phyloP scores from a whole-genome alignment of 2,797 vertebrate species.

The Hapalemur alaotrensis region DNA sequence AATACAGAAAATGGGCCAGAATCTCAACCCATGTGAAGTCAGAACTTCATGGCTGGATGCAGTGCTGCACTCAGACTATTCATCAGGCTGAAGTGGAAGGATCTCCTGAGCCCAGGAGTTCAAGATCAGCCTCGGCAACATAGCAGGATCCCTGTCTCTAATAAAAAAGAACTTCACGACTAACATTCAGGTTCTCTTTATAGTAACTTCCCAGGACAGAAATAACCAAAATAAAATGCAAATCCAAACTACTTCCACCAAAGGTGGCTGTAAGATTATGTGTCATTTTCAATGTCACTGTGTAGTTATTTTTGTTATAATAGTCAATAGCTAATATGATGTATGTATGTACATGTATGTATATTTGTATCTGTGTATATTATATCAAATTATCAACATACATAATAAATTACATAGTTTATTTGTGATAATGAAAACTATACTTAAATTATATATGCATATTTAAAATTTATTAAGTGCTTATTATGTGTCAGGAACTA shows the following conservation, averaged over 20 bases:
- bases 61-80: neutral
- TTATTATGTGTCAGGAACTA: neutral
- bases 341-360: neutral
- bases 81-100: neutral
- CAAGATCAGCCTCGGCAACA: neutral
- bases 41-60: neutral
- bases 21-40: neutral
- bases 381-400: neutral
- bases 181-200: neutral
- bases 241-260: neutral
- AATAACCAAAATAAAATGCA: neutral
- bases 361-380: neutral
- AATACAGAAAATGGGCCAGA: neutral
- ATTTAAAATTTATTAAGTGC: neutral
- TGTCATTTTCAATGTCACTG: neutral
- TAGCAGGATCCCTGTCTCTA: neutral
- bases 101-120: neutral
- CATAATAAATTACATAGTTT: neutral
- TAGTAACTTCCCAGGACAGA: neutral
- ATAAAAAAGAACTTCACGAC: neutral
- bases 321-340: neutral
- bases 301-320: neutral
- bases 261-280: neutral
- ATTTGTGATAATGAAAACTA: neutral
- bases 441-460: neutral